These are phyloP conservation scores for Helicoverpa armigera DNA, from an alignment of 1,140 invertebrate genomes.

Conservation along the genomic window DNA sequence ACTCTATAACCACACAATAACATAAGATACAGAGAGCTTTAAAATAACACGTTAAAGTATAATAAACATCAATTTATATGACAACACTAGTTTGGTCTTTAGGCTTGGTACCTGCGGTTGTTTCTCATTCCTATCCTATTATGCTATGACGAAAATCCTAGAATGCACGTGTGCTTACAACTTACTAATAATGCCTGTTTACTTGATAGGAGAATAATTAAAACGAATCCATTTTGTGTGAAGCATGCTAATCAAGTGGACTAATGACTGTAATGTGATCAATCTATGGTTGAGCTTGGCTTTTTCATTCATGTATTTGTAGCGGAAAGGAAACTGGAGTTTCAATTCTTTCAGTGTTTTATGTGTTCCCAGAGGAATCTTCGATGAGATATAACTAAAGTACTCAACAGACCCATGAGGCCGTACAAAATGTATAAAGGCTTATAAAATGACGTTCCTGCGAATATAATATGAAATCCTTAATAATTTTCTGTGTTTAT, in stretches of 20 bases:
- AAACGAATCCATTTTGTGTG: not conserved
- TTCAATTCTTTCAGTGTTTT: no score
- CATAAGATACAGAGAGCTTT: slow-evolving; percentile 23
- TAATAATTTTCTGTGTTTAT: not conserved
- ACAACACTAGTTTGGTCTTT: not conserved
- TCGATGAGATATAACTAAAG: no score
- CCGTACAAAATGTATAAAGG: no score
- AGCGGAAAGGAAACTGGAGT: no score
- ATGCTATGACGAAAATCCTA: not conserved
- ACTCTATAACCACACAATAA: slow-evolving; percentile 13
- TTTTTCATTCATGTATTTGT: no score
- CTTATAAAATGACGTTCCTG: no score
- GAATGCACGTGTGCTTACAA: not conserved
- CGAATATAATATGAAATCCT: no score
- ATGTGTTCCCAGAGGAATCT: no score
- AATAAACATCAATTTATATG: slow-evolving; percentile 33
- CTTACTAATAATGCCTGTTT: not conserved
- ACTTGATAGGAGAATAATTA: not conserved
- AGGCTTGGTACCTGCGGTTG: not conserved
- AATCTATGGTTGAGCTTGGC: no score
- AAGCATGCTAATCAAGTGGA: not conserved
- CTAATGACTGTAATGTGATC: not conserved
- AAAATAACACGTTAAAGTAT: not conserved
- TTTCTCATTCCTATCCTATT: not conserved
- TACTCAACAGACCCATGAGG: no score